phyloP scores from a whole-genome alignment of 2,888 invertebrate species.

The Hyposoter didymator region DNA sequence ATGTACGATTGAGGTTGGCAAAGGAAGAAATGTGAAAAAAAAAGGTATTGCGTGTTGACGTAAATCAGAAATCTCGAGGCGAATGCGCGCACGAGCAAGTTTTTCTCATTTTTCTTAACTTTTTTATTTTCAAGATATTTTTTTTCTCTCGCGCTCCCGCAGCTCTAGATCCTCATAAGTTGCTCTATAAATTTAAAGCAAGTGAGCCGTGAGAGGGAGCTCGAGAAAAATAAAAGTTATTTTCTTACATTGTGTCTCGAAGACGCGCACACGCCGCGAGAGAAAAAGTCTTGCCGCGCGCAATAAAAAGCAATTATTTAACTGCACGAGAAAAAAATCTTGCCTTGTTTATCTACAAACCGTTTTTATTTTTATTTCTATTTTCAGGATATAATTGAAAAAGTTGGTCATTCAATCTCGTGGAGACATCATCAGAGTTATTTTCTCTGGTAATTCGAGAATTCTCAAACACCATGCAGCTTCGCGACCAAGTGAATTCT shows the following conservation, averaged over 20 bases:
- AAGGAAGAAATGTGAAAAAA: background rate
- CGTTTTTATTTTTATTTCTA: background rate
- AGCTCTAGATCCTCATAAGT: constrained; percentile 21
- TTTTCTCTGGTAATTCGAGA: background rate
- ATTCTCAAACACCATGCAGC: background rate
- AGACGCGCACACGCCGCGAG: background rate
- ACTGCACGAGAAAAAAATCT: background rate
- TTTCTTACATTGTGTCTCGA: constrained; percentile 18
- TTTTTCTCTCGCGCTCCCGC: background rate
- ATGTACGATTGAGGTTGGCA: background rate
- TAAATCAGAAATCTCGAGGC: constrained; percentile 44
- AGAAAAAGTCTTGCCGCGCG: constrained; percentile 8
- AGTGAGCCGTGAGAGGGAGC: constrained; percentile 17
- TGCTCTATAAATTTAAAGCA: constrained; percentile 38
- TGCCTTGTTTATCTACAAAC: constrained; percentile 2
- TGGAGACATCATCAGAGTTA: background rate
- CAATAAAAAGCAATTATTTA: constrained; percentile 20
- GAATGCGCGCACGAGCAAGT: background rate
- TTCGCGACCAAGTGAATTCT: background rate
- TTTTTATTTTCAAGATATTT: constrained; percentile 2
- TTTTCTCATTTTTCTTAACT: background rate
- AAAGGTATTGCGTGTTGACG: constrained; percentile 1
- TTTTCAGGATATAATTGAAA: background rate
- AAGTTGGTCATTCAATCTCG: background rate
- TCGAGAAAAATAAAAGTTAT: constrained; percentile 12